Conservation (phyloP, 2,113 vertebrate species). For the Hoplias malabaricus region DNA sequence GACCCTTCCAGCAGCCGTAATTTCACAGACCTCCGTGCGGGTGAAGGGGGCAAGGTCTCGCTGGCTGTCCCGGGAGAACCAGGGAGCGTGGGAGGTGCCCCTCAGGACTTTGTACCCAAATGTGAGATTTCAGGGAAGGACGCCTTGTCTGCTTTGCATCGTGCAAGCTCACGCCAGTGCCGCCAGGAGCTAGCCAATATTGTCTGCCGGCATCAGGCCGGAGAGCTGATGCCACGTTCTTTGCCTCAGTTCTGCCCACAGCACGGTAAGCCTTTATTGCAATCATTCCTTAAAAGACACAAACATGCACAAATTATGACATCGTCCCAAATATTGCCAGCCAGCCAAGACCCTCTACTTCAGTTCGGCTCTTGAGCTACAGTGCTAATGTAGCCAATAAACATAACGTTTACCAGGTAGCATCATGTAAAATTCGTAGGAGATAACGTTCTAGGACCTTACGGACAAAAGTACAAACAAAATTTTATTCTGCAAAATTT, state of each 20-base stretch:
- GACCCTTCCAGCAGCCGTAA: slow-evolving; percentile 86
- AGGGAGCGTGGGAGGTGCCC: slow-evolving; percentile 91
- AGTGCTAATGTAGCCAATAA: too few species aligned
- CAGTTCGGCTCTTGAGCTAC: too few species aligned
- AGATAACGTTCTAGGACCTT: too few species aligned
- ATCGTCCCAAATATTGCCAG: too few species aligned
- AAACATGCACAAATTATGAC: too few species aligned
- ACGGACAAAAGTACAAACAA: too few species aligned
- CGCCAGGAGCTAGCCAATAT: slow-evolving; percentile 92
- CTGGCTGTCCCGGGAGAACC: slow-evolving; percentile 83
- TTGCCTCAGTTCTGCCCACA: slow-evolving; percentile 90
- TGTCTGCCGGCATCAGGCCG: slow-evolving; percentile 90
- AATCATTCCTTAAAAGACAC: not conserved
- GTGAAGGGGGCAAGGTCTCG: slow-evolving; percentile 66
- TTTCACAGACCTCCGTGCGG: slow-evolving; percentile 68
- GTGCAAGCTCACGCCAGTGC: slow-evolving; percentile 88
- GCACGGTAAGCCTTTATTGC: slow-evolving; percentile 71
- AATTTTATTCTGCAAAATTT: too few species aligned
- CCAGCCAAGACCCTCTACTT: too few species aligned
- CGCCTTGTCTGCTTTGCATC: slow-evolving; percentile 86
- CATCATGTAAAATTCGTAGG: too few species aligned
- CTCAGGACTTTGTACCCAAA: slow-evolving; percentile 88
- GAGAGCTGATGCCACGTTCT: slow-evolving; percentile 85
- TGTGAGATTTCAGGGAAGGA: slow-evolving; percentile 93
- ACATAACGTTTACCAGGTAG: too few species aligned